Evolutionary conservation across 2,113 vertebrate genomes (phyloP), one percentile per base, ranked within the genome.

Genomic region (Lophotis ruficrista): DNA sequence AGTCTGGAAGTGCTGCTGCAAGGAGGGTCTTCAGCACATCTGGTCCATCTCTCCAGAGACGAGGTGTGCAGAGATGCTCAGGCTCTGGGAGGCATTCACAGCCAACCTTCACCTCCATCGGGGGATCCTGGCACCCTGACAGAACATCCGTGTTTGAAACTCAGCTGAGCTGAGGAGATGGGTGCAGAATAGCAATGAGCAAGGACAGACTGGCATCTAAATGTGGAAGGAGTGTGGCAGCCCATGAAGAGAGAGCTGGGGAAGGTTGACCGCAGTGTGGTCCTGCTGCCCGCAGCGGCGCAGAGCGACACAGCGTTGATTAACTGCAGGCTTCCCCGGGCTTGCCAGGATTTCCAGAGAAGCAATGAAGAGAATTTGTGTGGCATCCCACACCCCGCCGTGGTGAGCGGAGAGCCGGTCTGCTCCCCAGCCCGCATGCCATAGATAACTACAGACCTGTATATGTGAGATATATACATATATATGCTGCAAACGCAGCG

Each of bases 141-240:
- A 91, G 91, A 81, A 57, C 48, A 28, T 45, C 64, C 5, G 2
- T 1, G 3, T 68, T 93, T 64, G 73, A 84, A 92, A 79, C 69
- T n/a, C n/a, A 53, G 69, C 87, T 96, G 89, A 94, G 83, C 91
- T 84, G 25, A 92, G 81, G 84, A 51, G 72, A 82, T 47, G 89
- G 80, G 45, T 61, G 71, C 56, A 66, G 91, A 96, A 95, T 83
- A 90, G 82, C 80, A 92, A 87, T 95, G 93, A 94, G 83, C 76
- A 58, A 83, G 89, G 87, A 60, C 53, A 87, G 83, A 38, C 48
- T 51, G 83, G 87, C 56, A 87, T 90, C 64, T 73, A 75, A 92
- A 90, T 66, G 76, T 47, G 56, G 43, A 83, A 31, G 69, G 53
- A 94, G 25, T 7, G 16, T 89, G 86, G 76, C 47, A 87, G 61